phyloP scores from a whole-genome alignment of 2,888 invertebrate species.

The Machimus atricapillus region DNA sequence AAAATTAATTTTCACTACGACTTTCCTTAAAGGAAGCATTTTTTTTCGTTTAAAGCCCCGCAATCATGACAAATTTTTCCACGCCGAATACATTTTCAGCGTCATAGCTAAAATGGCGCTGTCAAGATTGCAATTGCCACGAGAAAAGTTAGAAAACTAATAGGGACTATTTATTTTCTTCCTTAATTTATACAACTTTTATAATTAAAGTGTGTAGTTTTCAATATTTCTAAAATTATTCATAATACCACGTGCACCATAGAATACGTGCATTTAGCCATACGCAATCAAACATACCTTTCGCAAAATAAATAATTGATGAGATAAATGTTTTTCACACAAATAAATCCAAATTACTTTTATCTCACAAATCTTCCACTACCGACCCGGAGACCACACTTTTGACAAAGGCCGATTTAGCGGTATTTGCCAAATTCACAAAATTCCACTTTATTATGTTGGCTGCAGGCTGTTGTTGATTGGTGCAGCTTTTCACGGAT shows the following conservation, averaged over 20 bases:
- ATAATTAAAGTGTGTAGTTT: not conserved
- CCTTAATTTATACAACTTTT: not conserved
- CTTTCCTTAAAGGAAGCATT: not conserved
- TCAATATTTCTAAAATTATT: not conserved
- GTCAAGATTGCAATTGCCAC: not conserved
- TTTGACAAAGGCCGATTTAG: conserved; percentile 45
- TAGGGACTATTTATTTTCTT: not conserved
- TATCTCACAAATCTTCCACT: conserved; percentile 33
- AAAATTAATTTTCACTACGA: not conserved
- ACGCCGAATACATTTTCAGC: conserved; percentile 36
- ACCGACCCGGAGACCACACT: conserved; percentile 39
- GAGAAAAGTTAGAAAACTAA: not conserved
- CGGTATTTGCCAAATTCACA: conserved; percentile 38
- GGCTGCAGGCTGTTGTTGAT: not conserved
- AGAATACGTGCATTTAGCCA: not conserved
- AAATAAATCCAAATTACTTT: not conserved
- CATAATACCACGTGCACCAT: conserved; percentile 1
- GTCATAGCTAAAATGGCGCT: conserved; percentile 46
- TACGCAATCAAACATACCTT: not conserved
- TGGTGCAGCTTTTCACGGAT: not conserved
- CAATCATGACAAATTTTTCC: conserved; percentile 36
- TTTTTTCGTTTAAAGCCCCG: not conserved
- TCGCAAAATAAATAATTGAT: not conserved
- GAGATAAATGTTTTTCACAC: not conserved
- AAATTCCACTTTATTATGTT: not conserved